A percentile compares a stretch with the other conserved stretches of the same genome.
Evolutionary conservation across 2,113 vertebrate species (phyloP).

Genomic region (Garra rufa): DNA sequence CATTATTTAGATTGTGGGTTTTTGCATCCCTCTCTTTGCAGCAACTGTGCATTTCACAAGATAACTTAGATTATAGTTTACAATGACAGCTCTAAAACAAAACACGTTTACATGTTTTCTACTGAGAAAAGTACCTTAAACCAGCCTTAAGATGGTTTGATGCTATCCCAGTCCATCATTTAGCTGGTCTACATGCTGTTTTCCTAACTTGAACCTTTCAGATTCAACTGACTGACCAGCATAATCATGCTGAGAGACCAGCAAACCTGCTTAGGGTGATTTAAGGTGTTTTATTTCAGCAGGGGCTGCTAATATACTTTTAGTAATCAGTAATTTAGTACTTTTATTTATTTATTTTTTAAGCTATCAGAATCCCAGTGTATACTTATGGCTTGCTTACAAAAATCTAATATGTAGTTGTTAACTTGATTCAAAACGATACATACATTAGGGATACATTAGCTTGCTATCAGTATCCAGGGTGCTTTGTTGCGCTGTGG

Average conservation of each 20-base stretch:
- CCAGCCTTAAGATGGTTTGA: not conserved
- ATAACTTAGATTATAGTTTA: slow-evolving; percentile 11
- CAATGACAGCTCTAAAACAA: not conserved
- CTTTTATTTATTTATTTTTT: not conserved
- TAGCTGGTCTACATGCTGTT: too few species aligned
- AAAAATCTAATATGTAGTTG: slow-evolving; percentile 23
- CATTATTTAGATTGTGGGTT: slow-evolving; percentile 28
- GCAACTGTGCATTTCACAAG: slow-evolving; percentile 8
- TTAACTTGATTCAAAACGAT: slow-evolving; percentile 19
- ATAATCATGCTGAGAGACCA: not conserved
- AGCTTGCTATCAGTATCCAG: slow-evolving; percentile 14
- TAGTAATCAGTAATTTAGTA: not conserved
- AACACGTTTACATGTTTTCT: not conserved
- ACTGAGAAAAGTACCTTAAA: not conserved
- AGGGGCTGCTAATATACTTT: not conserved
- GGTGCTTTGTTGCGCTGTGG: slow-evolving; percentile 22
- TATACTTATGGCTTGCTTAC: not conserved
- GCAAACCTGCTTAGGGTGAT: slow-evolving; percentile 6
- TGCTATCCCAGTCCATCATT: not conserved
- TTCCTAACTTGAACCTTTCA: not conserved
- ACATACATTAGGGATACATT: slow-evolving; percentile 37
- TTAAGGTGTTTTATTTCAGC: slow-evolving; percentile 4
- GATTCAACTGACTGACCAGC: not conserved
- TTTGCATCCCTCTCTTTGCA: slow-evolving; percentile 13
- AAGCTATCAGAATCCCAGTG: slow-evolving; percentile 3